phyloP scores from a whole-genome alignment of 2,888 invertebrate species.

The Synergus laeviventris region DNA sequence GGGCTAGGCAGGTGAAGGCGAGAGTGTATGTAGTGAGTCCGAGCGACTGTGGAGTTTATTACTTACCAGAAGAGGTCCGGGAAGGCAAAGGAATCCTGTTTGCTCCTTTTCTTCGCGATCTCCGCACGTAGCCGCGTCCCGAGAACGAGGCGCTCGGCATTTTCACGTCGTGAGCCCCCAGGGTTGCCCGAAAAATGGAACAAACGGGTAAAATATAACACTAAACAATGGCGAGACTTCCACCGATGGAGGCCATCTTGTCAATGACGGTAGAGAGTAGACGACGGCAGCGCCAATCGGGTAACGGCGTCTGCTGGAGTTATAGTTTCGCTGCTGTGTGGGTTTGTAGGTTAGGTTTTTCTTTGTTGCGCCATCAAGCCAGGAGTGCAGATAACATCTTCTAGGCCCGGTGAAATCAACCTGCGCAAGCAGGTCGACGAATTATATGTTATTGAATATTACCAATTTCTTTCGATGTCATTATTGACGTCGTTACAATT shows the following conservation, averaged over 20 bases:
- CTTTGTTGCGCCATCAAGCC: neutral
- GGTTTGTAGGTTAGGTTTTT: constrained; percentile 6
- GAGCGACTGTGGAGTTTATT: constrained; percentile 46
- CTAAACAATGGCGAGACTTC: constrained; percentile 91
- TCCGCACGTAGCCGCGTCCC: constrained; percentile 93
- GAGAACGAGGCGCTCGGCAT: constrained; percentile 98
- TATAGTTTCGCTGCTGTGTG: neutral
- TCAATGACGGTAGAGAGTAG: constrained; percentile 78
- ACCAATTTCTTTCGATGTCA: neutral
- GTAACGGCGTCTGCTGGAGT: neutral
- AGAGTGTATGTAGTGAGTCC: neutral
- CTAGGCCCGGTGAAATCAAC: neutral
- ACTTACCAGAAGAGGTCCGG: constrained; percentile 88
- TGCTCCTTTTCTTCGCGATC: constrained; percentile 94
- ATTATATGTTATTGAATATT: too few species aligned
- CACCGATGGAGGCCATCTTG: constrained; percentile 91
- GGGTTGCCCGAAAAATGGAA: constrained; percentile 46
- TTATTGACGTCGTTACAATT: too few species aligned
- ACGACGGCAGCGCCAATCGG: constrained; percentile 59
- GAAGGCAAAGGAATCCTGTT: constrained; percentile 90
- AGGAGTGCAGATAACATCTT: neutral
- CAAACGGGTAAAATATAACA: constrained; percentile 61
- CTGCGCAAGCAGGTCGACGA: constrained; percentile 28
- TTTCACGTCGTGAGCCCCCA: constrained; percentile 77
- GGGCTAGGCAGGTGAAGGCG: constrained; percentile 40